Conservation (phyloP, 53 echinoderm and acorn worm species). For the Antedon mediterranea region DNA sequence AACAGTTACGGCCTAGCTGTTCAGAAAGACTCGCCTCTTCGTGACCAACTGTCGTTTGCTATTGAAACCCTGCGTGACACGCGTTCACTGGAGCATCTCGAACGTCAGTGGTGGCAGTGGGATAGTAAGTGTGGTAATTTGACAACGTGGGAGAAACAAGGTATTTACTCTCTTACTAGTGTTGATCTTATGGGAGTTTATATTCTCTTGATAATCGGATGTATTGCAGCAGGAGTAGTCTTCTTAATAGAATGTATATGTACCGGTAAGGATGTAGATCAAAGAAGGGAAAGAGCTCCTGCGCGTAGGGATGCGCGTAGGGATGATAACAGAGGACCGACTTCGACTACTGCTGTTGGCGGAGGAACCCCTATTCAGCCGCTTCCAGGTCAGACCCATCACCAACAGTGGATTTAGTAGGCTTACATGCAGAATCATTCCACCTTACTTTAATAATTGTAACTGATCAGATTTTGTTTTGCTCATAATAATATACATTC, state of each 20-base stretch:
- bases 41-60: slow-evolving; percentile 65
- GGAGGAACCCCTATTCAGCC: background rate
- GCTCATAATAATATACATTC: too few relatives aligned
- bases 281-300: background rate
- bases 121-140: slow-evolving; percentile 59
- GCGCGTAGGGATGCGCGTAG: background rate
- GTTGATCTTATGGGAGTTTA: slow-evolving; percentile 79
- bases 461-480: too few relatives aligned
- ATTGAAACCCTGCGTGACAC: slow-evolving; percentile 87
- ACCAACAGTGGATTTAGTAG: slow-evolving; percentile 33
- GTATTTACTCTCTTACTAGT: slow-evolving; percentile 71
- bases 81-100: slow-evolving; percentile 69
- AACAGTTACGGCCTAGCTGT: slow-evolving; percentile 87
- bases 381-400: too few relatives aligned
- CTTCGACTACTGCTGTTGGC: slow-evolving; percentile 15
- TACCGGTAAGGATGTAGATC: slow-evolving; percentile 17
- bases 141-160: slow-evolving; percentile 82
- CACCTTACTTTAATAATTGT: background rate
- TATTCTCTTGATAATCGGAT: slow-evolving; percentile 61
- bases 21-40: slow-evolving; percentile 61
- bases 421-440: background rate
- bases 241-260: slow-evolving; percentile 54
- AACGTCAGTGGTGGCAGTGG: slow-evolving; percentile 90
- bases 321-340: background rate
- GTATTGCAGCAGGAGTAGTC: slow-evolving; percentile 31